Evolutionary conservation across 2,113 vertebrate species (phyloP).

Genomic region (Spea multiplicata): DNA sequence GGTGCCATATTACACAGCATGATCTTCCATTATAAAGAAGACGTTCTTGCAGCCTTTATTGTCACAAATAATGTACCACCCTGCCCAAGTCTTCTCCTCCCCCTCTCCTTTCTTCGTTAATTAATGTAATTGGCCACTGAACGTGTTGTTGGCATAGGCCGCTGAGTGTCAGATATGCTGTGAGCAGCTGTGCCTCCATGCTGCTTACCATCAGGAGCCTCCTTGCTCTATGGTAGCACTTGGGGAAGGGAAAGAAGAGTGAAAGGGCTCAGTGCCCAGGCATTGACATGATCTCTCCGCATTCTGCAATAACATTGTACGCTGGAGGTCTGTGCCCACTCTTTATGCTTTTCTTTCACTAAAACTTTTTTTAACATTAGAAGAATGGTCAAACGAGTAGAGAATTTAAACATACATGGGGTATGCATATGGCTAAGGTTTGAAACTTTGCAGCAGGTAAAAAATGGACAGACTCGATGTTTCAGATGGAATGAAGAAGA

Average conservation of each 20-base stretch:
- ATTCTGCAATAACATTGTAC: slow-evolving; percentile 18
- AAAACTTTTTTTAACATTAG: too few species aligned
- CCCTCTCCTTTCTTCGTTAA: slow-evolving; percentile 22
- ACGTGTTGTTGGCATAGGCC: slow-evolving; percentile 29
- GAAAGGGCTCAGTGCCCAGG: slow-evolving; percentile 34
- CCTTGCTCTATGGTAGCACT: slow-evolving; percentile 38
- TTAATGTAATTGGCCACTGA: slow-evolving; percentile 46
- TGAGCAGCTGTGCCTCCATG: slow-evolving; percentile 45
- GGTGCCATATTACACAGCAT: slow-evolving; percentile 23
- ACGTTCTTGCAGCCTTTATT: slow-evolving; percentile 18
- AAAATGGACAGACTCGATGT: too few species aligned
- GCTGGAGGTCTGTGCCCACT: neutral
- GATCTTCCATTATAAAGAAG: neutral
- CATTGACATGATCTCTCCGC: slow-evolving; percentile 14
- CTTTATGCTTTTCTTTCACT: slow-evolving; percentile 1
- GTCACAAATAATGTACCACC: slow-evolving; percentile 27
- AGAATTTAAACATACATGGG: too few species aligned
- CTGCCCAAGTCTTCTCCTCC: slow-evolving; percentile 20
- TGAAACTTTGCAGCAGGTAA: too few species aligned
- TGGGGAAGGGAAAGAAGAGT: slow-evolving; percentile 23
- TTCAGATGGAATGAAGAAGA: too few species aligned
- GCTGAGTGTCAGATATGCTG: slow-evolving; percentile 27
- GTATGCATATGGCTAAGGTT: too few species aligned
- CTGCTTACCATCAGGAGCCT: slow-evolving; percentile 42
- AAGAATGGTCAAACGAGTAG: too few species aligned